Evolutionary conservation across 2,113 vertebrate species (phyloP).

Genomic region (Macaca mulatta): DNA sequence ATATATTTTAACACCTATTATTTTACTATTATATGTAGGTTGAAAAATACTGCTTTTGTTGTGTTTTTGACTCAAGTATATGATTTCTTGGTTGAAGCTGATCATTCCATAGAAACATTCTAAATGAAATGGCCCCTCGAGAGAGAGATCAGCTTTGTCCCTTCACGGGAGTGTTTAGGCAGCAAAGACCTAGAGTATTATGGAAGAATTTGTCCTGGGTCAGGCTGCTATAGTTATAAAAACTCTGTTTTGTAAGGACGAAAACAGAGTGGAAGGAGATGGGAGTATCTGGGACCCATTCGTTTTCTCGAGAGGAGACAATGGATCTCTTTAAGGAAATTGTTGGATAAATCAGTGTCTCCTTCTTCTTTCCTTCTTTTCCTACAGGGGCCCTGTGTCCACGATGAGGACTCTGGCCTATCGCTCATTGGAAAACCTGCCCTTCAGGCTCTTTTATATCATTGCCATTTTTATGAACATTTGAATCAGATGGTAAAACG

Average conservation of each 20-base stretch:
- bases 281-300: neutral
- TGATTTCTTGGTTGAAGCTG: neutral
- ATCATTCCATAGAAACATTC: neutral
- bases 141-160: neutral
- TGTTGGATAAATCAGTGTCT: neutral
- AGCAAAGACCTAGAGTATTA: neutral
- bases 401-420: constrained; percentile 93
- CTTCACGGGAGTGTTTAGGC: neutral
- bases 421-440: constrained; percentile 92
- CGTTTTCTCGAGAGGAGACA: neutral
- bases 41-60: constrained; percentile 3
- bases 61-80: neutral
- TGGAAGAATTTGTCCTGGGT: rapidly evolving
- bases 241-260: too few species aligned
- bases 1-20: neutral
- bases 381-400: constrained; percentile 93
- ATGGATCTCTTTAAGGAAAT: neutral
- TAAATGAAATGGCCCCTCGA: neutral
- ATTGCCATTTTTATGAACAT: constrained; percentile 94
- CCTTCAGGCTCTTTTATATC: constrained; percentile 91
- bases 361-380: neutral
- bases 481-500: constrained; percentile 86
- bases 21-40: neutral
- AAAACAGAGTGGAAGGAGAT: neutral
- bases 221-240: neutral